Conservation (phyloP, 37 sponge, comb jelly and placozoan genomes). For the Crambe crambe region DNA sequence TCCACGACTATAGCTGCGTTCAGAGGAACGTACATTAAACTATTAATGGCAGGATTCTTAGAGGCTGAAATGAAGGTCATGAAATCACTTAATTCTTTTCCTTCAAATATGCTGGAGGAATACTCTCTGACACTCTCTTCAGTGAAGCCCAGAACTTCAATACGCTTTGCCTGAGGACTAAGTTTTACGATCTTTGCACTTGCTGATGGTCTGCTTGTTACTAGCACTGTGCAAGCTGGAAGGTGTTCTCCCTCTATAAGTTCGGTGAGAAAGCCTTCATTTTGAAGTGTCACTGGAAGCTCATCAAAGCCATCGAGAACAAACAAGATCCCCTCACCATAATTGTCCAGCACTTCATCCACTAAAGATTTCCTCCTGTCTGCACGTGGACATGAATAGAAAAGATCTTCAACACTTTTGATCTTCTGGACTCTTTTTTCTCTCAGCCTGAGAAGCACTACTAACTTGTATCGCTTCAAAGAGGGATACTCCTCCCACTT, state of each 20-base stretch:
- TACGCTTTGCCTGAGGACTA: not conserved
- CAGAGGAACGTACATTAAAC: slow-evolving; percentile 54
- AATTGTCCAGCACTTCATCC: not conserved
- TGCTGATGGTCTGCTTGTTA: slow-evolving; percentile 34
- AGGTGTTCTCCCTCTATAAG: slow-evolving; percentile 3
- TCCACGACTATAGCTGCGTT: slow-evolving; percentile 35
- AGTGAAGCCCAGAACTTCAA: slow-evolving; percentile 46
- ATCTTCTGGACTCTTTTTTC: slow-evolving; percentile 27
- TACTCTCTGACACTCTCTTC: slow-evolving; percentile 16
- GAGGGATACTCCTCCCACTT: not conserved
- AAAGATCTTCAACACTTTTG: slow-evolving; percentile 1
- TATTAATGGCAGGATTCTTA: slow-evolving; percentile 30
- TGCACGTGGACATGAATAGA: not conserved
- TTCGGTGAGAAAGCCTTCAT: not conserved
- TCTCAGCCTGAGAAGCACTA: slow-evolving; percentile 22
- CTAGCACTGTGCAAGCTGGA: slow-evolving; percentile 7
- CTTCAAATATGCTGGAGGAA: slow-evolving; percentile 13
- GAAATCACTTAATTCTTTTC: slow-evolving; percentile 3
- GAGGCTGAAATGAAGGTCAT: slow-evolving; percentile 18
- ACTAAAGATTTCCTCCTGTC: not conserved
- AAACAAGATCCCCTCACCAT: slow-evolving; percentile 24
- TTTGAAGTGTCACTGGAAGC: slow-evolving; percentile 25
- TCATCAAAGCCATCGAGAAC: slow-evolving; percentile 55
- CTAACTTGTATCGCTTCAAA: slow-evolving; percentile 2
- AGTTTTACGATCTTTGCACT: not conserved